These are phyloP conservation scores for Spisula subtruncata DNA, from an alignment of 2,888 invertebrate genomes.

Conservation along the genomic window DNA sequence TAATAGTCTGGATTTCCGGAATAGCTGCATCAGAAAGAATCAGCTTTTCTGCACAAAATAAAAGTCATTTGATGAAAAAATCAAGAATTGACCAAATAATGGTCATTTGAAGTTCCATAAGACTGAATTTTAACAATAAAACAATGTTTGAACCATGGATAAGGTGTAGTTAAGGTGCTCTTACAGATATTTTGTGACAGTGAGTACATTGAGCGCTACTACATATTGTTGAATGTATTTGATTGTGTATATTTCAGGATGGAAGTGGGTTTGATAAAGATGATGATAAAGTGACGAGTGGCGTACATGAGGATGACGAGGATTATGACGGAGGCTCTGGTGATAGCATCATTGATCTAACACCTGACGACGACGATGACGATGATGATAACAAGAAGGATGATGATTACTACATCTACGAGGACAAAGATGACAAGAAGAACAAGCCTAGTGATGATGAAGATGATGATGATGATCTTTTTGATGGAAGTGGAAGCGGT, in stretches of 20 bases:
- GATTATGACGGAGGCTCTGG: conserved; percentile 24
- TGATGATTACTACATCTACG: conserved; percentile 8
- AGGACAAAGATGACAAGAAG: conserved; percentile 17
- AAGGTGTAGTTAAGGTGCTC: no score
- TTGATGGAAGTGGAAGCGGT: conserved; percentile 47
- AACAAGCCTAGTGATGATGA: conserved; percentile 33
- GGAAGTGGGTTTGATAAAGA: conserved; percentile 38
- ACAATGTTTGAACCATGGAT: no score
- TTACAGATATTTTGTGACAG: background rate
- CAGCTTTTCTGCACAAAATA: no score
- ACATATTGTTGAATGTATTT: background rate
- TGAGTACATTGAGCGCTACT: background rate
- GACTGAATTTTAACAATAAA: no score
- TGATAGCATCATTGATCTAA: conserved; percentile 14
- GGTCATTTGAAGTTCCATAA: no score
- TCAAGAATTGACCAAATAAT: no score
- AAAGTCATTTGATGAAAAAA: no score
- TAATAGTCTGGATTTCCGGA: no score
- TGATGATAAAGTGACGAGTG: background rate
- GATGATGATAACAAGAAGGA: conserved; percentile 29
- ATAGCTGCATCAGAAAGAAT: no score
- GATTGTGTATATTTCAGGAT: conserved; percentile 33
- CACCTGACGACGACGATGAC: conserved; percentile 5
- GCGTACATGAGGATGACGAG: conserved; percentile 48
- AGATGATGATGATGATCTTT: conserved; percentile 40